A percentile compares a stretch with the other conserved stretches of the same genome.
Evolutionary conservation across 2,113 vertebrate species (phyloP).

Genomic region (Rhinichthys klamathensis): DNA sequence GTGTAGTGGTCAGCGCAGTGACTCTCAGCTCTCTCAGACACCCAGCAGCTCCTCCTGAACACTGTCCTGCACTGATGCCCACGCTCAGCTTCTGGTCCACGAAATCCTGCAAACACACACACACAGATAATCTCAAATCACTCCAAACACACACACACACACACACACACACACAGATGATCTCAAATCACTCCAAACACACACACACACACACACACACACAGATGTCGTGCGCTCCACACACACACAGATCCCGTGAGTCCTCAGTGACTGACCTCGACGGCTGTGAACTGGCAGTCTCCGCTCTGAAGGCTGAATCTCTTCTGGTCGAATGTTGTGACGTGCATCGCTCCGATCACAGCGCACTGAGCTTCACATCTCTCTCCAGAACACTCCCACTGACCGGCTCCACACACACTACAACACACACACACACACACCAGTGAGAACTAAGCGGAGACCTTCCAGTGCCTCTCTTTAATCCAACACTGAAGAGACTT

Average conservation of each 20-base stretch:
- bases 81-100: constrained; percentile 79
- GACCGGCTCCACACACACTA: constrained; percentile 82
- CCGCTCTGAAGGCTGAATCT: constrained; percentile 77
- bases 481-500: too few relatives aligned
- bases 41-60: constrained; percentile 58
- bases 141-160: background rate
- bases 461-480: too few relatives aligned
- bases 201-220: background rate
- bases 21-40: constrained; percentile 79
- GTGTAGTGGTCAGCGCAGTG: constrained; percentile 69
- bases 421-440: background rate
- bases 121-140: background rate
- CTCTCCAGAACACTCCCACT: constrained; percentile 82
- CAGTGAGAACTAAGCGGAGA: too few relatives aligned
- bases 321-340: constrained; percentile 85
- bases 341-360: constrained; percentile 80
- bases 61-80: constrained; percentile 69
- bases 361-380: constrained; percentile 82
- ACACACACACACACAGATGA: background rate
- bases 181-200: background rate
- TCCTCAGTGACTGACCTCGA: constrained; percentile 78
- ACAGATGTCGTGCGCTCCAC: too few relatives aligned
- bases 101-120: constrained; percentile 77
- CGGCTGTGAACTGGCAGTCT: constrained; percentile 77
- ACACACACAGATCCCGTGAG: background rate